Evolutionary conservation across 2,797 vertebrate genomes (phyloP).

Genomic region (Peromyscus eremicus): DNA sequence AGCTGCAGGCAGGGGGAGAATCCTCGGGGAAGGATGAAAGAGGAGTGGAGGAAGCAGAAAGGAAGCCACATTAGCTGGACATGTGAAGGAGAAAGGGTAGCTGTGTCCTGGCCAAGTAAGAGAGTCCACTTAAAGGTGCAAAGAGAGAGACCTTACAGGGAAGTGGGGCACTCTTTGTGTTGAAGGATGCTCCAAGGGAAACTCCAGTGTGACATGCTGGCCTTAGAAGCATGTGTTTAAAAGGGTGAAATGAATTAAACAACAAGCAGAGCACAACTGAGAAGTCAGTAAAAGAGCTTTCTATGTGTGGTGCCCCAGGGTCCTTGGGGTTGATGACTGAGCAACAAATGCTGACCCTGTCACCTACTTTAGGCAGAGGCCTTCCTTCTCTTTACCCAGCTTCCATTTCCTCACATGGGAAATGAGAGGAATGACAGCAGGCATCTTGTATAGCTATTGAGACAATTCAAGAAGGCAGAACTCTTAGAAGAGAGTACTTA

Average conservation of each 20-base stretch:
- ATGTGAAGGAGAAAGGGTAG: constrained; percentile 53
- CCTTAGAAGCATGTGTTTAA: constrained; percentile 28
- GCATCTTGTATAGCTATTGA: not conserved
- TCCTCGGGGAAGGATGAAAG: not conserved
- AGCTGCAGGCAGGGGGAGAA: constrained; percentile 37
- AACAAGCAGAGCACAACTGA: not conserved
- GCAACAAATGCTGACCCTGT: not conserved
- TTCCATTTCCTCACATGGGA: constrained; percentile 24
- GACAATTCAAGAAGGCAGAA: not conserved
- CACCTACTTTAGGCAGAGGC: not conserved
- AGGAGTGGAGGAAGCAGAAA: not conserved
- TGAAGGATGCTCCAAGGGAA: not conserved
- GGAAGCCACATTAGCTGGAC: constrained; percentile 59
- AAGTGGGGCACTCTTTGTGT: not conserved
- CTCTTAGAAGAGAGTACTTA: not conserved
- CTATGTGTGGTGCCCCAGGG: no score
- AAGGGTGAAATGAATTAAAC: constrained; percentile 15
- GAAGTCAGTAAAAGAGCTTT: not conserved
- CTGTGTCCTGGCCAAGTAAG: not conserved
- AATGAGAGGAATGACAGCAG: not conserved
- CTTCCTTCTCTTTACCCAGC: not conserved
- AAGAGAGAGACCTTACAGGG: not conserved
- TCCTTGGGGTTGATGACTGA: not conserved
- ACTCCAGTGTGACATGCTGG: constrained; percentile 8
- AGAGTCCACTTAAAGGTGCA: not conserved